phyloP scores from a whole-genome alignment of 2,888 invertebrate genomes.

The Erebia aethiops region DNA sequence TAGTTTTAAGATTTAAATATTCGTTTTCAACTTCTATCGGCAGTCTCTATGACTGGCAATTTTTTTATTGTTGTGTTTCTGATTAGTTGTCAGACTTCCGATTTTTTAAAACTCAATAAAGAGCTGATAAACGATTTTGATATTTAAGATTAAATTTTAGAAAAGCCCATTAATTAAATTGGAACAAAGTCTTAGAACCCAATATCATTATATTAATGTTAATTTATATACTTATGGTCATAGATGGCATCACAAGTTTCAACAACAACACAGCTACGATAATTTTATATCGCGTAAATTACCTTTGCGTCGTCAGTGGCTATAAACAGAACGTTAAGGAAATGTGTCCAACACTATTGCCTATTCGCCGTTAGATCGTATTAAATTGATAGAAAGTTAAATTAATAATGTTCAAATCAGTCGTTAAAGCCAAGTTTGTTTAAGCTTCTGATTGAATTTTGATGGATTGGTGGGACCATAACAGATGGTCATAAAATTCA shows the following conservation, averaged over 20 bases:
- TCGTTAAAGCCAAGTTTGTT: constrained; percentile 11
- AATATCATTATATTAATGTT: neutral
- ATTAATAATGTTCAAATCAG: constrained; percentile 10
- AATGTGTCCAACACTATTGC: constrained; percentile 8
- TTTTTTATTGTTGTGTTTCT: constrained; percentile 27
- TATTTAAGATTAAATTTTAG: too few species aligned
- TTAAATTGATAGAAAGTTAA: constrained; percentile 18
- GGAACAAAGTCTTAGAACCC: too few species aligned
- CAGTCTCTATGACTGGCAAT: too few species aligned
- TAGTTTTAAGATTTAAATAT: too few species aligned
- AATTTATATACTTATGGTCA: neutral
- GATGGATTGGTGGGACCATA: neutral
- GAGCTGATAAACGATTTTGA: neutral
- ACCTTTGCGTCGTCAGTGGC: neutral
- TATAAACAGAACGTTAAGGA: constrained; percentile 5
- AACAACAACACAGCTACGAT: neutral
- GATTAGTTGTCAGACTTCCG: constrained; percentile 20
- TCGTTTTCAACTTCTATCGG: too few species aligned
- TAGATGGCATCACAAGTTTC: neutral
- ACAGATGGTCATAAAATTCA: neutral
- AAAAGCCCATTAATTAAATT: too few species aligned
- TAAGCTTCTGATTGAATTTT: constrained; percentile 5
- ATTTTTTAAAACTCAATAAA: constrained; percentile 7
- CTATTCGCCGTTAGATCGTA: constrained; percentile 5
- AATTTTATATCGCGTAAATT: constrained; percentile 6